phyloP scores from a whole-genome alignment of 2,113 vertebrate genomes.

The Microtus oregoni region DNA sequence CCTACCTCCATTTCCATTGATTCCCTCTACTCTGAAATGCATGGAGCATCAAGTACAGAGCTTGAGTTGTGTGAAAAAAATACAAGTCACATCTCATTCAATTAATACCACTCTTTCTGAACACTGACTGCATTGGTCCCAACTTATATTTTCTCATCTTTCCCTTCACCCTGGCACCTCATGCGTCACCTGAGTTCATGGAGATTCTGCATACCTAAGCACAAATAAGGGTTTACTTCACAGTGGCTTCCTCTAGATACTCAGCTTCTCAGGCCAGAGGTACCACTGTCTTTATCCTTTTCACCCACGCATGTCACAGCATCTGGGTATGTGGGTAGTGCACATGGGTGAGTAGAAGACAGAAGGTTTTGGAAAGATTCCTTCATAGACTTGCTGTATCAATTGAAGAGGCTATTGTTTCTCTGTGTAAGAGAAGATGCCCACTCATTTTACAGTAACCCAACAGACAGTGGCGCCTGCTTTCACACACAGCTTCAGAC shows the following conservation, averaged over 20 bases:
- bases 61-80: neutral
- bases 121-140: neutral
- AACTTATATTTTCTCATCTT: neutral
- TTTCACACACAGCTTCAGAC: neutral
- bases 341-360: neutral
- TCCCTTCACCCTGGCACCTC: rapidly evolving
- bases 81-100: neutral
- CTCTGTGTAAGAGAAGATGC: neutral
- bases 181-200: neutral
- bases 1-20: neutral
- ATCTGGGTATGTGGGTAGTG: neutral
- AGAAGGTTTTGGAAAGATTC: neutral
- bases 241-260: rapidly evolving
- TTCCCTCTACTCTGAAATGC: neutral
- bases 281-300: neutral
- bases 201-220: neutral
- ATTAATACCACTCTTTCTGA: neutral
- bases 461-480: neutral
- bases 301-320: neutral
- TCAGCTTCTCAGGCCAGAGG: neutral
- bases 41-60: neutral
- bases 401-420: neutral
- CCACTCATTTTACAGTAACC: neutral
- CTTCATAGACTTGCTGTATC: neutral
- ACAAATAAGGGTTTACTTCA: rapidly evolving